Base-by-base conservation (phyloP, 2,888 invertebrate species). In the Bellardia pandia region DNA sequence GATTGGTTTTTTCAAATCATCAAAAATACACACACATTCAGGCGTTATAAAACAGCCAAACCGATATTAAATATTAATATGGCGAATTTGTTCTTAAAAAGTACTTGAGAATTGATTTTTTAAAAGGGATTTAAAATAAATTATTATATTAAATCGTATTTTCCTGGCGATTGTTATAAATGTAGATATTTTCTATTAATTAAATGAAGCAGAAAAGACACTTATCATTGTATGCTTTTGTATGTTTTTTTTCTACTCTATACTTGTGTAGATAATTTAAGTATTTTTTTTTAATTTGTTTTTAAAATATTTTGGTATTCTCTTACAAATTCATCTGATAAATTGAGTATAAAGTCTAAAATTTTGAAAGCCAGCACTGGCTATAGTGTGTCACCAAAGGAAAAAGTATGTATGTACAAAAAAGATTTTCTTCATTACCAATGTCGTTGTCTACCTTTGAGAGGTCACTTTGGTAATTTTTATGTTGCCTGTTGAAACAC, bases 381-480 rank as follows among this genome's bases (percentile, higher is more conserved):
- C 6, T 14, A 60, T 37, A 33, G 11, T 13, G 14, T 14, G 56
- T 23, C 60, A 37, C 33, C 5, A 14, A 14, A 33, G 58, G 53
- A 58, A 58, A 30, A 60, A n/a, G n/a, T n/a, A n/a, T 14, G 1
- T 40, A 6, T 11, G 11, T 56, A 75, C 9, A 58, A 33, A 60
- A 23, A 14, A 14, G 33, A 75, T 82, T 82, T 23, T 37, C 40
- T 75, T 75, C 48, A 75, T 75, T 75, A 75, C 66, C 48, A 75
- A n/a, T 68, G 58, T 76, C 16, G 45, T 48, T 66, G 69, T 76
- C 68, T 60, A 69, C 74, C 68, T 82, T 60, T 69, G 60, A 40
- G 40, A 60, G 75, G 58, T 69, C 69, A 69, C 51, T 76, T 11
- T 60, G 68, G 56, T 58, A 58, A 75, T 68, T 74, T 64, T 53